Percentiles rank a stretch among this genome's conserved stretches.
phyloP scores from a whole-genome alignment of 2,888 invertebrate genomes.

The Metopia argyrocephala region DNA sequence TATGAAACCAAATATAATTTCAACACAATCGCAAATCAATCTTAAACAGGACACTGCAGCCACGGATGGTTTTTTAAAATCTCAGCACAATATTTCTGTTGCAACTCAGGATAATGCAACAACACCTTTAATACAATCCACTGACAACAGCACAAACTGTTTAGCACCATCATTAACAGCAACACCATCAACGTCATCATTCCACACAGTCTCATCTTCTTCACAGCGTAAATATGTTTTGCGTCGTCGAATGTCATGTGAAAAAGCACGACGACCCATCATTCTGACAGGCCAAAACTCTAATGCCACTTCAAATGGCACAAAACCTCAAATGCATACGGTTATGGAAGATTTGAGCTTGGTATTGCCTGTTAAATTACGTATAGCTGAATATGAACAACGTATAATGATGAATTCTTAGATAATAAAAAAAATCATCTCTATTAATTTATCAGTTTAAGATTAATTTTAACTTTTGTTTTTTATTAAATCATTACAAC shows the following conservation, averaged over 20 bases:
- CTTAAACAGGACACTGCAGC: background rate
- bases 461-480: too few species aligned
- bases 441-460: too few species aligned
- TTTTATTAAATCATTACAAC: too few species aligned
- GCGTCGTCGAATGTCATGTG: conserved; percentile 72
- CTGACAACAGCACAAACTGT: background rate
- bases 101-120: background rate
- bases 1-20: conserved; percentile 35
- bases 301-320: conserved; percentile 48
- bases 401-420: conserved; percentile 68
- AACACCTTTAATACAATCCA: background rate
- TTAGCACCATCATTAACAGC: conserved; percentile 32
- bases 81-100: too few species aligned
- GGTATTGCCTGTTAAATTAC: conserved; percentile 73
- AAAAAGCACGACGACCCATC: conserved; percentile 71
- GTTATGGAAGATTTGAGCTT: conserved; percentile 75
- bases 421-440: too few species aligned
- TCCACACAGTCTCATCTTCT: background rate
- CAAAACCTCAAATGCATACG: conserved; percentile 72
- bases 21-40: conserved; percentile 34
- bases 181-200: conserved; percentile 63
- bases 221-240: conserved; percentile 69
- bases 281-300: conserved; percentile 69
- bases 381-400: conserved; percentile 74
- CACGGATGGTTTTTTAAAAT: too few species aligned